Evolutionary conservation across 23 tunicate genomes (phyloP).

Genomic region (Trididemnum miniatum): DNA sequence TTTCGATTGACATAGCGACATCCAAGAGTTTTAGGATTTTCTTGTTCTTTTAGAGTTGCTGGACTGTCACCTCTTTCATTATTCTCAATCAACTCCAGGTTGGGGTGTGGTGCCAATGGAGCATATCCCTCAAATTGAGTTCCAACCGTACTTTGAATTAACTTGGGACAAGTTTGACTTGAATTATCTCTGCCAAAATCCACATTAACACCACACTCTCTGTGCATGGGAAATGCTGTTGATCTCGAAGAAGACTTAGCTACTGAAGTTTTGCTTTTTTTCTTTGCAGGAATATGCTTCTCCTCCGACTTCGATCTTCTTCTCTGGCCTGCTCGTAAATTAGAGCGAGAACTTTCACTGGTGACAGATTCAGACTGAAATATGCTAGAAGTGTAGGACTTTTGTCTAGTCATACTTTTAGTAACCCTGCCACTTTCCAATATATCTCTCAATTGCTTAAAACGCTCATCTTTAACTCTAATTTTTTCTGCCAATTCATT

Average conservation of each 20-base stretch:
- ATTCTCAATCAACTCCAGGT: not conserved
- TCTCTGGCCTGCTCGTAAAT: not conserved
- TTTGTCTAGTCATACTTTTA: not conserved
- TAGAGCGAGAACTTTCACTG: not conserved
- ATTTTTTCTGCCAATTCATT: conserved; percentile 75
- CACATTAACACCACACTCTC: not conserved
- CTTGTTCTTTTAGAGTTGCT: conserved; percentile 31
- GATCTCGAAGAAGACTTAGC: not conserved
- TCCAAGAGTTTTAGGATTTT: conserved; percentile 57
- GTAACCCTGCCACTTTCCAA: not conserved
- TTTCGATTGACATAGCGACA: conserved; percentile 54
- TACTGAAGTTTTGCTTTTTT: not conserved
- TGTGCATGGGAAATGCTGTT: not conserved
- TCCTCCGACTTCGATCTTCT: conserved; percentile 1
- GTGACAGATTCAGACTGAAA: conserved; percentile 34
- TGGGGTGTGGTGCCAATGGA: not conserved
- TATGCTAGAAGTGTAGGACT: not conserved
- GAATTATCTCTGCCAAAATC: not conserved
- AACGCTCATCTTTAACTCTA: conserved; percentile 79
- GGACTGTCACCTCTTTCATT: conserved; percentile 1
- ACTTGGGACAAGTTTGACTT: not conserved
- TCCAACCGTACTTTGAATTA: not conserved
- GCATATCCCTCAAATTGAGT: not conserved
- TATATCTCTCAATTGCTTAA: conserved; percentile 71
- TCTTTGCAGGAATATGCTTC: not conserved